Conservation (phyloP, 2,797 vertebrate genomes). For the Phataginus tetradactyla region DNA sequence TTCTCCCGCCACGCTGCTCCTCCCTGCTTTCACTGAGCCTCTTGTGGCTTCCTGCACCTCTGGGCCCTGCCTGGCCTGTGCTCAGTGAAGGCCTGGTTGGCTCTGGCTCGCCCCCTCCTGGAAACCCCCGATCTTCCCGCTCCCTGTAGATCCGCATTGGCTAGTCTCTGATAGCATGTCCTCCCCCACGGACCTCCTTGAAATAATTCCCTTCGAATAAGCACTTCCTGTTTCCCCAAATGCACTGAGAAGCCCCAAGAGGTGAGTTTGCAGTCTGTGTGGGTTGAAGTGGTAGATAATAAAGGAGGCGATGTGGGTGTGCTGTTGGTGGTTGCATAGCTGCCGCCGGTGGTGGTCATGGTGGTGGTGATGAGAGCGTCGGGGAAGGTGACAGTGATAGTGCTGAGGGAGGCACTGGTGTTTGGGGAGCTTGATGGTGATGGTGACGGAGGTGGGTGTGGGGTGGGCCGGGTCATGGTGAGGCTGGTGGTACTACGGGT, state of each 20-base stretch:
- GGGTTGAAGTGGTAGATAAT: too few species aligned
- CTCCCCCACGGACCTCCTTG: neutral
- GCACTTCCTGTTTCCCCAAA: neutral
- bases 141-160: neutral
- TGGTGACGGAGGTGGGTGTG: rapidly evolving
- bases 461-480: neutral
- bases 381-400: rapidly evolving
- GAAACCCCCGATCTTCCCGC: neutral
- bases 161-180: neutral
- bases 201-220: neutral
- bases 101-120: neutral
- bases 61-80: neutral
- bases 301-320: neutral
- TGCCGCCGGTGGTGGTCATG: too few species aligned
- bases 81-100: neutral
- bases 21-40: neutral
- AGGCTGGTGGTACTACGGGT: neutral
- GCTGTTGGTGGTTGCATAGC: too few species aligned
- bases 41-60: neutral
- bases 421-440: rapidly evolving
- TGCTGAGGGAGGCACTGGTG: neutral
- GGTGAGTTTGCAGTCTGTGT: rapidly evolving
- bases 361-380: neutral
- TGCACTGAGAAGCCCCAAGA: neutral
- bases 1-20: neutral